A percentile compares a stretch with the other conserved stretches of the same genome.
Evolutionary conservation across 1,140 invertebrate species (phyloP).

Genomic region (Drosophila orosa): DNA sequence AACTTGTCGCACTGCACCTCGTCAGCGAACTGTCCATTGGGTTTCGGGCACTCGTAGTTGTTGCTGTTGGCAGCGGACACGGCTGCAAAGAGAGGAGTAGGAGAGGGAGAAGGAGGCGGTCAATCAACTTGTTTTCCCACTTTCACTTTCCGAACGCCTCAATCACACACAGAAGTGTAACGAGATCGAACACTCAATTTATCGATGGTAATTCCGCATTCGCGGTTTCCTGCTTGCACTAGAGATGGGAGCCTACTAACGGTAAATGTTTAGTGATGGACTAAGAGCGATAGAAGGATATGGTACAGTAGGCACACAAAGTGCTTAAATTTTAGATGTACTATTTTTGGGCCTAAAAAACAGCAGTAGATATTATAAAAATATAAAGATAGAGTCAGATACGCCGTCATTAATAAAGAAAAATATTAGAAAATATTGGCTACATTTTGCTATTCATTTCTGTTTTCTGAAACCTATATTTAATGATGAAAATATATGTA

Average conservation of each 20-base stretch:
- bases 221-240: constrained; percentile 26
- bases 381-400: too few relatives aligned
- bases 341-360: neutral
- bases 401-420: neutral
- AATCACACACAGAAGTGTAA: constrained; percentile 38
- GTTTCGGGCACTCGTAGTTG: constrained; percentile 89
- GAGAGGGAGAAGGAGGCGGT: constrained; percentile 21
- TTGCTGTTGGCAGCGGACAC: constrained; percentile 77
- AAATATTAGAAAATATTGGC: neutral
- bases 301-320: neutral
- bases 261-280: neutral
- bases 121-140: constrained; percentile 46
- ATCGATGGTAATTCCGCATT: constrained; percentile 36
- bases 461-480: too few relatives aligned
- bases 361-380: neutral
- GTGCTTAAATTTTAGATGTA: too few relatives aligned
- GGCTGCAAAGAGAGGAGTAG: constrained; percentile 84
- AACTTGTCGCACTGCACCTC: constrained; percentile 93
- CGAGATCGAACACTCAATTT: constrained; percentile 31
- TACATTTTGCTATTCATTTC: neutral
- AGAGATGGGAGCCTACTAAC: constrained; percentile 1
- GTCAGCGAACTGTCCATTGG: constrained; percentile 92
- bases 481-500: neutral
- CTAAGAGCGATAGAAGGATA: neutral
- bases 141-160: constrained; percentile 45